These are phyloP conservation scores for Micrasema minimum DNA, from an alignment of 1,140 invertebrate species.

Conservation along the genomic window DNA sequence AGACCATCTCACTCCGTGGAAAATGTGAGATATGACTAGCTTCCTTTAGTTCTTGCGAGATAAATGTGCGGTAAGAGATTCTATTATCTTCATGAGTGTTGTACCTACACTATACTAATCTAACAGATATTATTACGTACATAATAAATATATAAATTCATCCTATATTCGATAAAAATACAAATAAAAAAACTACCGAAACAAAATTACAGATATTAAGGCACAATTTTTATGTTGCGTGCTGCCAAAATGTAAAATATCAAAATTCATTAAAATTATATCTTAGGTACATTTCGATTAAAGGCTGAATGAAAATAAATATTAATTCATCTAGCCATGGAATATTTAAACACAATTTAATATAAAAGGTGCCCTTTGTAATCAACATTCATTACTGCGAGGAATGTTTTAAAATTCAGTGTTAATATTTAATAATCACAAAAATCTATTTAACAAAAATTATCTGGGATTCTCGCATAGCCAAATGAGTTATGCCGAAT, in stretches of 20 bases:
- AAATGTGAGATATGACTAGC: constrained; percentile 8
- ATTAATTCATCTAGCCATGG: background rate
- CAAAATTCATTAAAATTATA: no score
- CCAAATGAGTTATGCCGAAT: background rate
- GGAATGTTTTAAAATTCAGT: constrained; percentile 25
- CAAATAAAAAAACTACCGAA: background rate
- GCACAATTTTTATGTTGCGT: constrained; percentile 13
- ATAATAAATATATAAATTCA: background rate
- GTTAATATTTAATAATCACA: background rate
- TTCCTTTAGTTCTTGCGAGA: background rate
- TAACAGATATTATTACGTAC: constrained; percentile 1
- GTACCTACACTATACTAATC: background rate
- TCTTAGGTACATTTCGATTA: no score
- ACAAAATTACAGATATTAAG: constrained; percentile 11
- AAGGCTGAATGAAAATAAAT: background rate
- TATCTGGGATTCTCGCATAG: no score
- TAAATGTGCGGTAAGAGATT: constrained; percentile 18
- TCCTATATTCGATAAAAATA: background rate
- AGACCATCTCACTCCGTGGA: background rate
- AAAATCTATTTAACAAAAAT: background rate
- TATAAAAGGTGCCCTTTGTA: background rate
- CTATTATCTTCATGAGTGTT: background rate
- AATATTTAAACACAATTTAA: constrained; percentile 10
- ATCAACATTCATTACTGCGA: constrained; percentile 4
- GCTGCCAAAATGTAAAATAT: background rate